Evolutionary conservation across 2,113 vertebrate species (phyloP).

Genomic region (Thinocorus orbignyianus): DNA sequence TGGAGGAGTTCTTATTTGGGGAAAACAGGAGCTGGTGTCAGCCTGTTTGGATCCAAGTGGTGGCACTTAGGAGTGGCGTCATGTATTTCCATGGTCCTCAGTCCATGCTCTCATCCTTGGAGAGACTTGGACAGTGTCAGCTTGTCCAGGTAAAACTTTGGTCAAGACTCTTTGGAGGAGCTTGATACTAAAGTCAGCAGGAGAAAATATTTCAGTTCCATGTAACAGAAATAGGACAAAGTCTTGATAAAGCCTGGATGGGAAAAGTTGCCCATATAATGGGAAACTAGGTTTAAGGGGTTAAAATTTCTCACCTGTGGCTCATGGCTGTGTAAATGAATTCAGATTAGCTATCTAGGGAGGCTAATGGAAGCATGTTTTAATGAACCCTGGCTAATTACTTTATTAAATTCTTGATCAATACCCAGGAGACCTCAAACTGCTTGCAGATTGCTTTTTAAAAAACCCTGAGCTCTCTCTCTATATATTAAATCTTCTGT

Average conservation of each 20-base stretch:
- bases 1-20: neutral
- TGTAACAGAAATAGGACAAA: neutral
- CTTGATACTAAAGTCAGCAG: neutral
- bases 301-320: neutral
- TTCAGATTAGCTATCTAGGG: constrained; percentile 18
- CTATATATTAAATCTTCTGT: neutral
- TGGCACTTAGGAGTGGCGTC: neutral
- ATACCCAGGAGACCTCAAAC: constrained; percentile 11
- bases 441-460: neutral
- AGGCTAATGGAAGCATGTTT: constrained; percentile 19
- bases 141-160: neutral
- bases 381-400: constrained; percentile 56
- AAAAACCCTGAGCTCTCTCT: neutral
- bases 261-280: neutral
- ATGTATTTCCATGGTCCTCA: neutral
- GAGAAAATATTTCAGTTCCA: neutral
- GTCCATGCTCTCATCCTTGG: neutral
- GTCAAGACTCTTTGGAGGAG: neutral
- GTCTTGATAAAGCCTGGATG: neutral
- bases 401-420: constrained; percentile 47
- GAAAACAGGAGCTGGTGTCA: neutral
- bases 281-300: neutral
- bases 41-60: accelerated
- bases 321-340: neutral
- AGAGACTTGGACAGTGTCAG: neutral